Base-by-base conservation (phyloP, 2,113 vertebrate genomes). In the Stictonetta naevosa region DNA sequence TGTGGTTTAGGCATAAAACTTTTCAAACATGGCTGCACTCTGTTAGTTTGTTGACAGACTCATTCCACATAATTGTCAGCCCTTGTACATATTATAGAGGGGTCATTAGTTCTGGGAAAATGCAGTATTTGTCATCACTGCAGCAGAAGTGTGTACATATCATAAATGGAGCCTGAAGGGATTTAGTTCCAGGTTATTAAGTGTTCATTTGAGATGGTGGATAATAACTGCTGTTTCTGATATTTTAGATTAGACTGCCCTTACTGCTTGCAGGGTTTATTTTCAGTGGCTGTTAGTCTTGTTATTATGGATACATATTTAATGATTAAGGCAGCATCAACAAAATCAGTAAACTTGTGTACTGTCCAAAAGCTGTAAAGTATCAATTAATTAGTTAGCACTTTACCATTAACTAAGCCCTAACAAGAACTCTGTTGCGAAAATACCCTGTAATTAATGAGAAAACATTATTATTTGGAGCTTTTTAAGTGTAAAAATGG, bases 131-230 rank as follows among this genome's bases (percentile, higher is more conserved):
- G 93, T 97, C 97, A 97, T 92, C 91, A 93, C 88, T 90, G 71
- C 56, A 86, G 86, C 84, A 96, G 59, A 95, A 92, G 75, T 86
- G 93, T 90, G 86, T 90, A 93, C 68, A 91, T 97, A 92, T 92
- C 95, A 95, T 91, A 95, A 96, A 96, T 84, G 83, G 89, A 96
- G 87, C 93, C 95, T 95, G 90, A 96, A 94, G 96, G 88, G 94
- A 89, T 90, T 97, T 97, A 97, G 94, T 97, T 98, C 95, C 96
- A 96, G 90, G 86, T 97, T 97, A 96, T 95, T 96, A 96, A 96
- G 77, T 93, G 94, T 88, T 97, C 90, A 89, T 95, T 95, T 93
- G 79, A 90, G 83, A 94, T 94, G 75, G 74, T 92, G 71, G 82
- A 85, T 79, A 90, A 86, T 94, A 90, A 85, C 86, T 86, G 68